Evolutionary conservation across 2,797 vertebrate genomes (phyloP).

Genomic region (Diplodus sargus): DNA sequence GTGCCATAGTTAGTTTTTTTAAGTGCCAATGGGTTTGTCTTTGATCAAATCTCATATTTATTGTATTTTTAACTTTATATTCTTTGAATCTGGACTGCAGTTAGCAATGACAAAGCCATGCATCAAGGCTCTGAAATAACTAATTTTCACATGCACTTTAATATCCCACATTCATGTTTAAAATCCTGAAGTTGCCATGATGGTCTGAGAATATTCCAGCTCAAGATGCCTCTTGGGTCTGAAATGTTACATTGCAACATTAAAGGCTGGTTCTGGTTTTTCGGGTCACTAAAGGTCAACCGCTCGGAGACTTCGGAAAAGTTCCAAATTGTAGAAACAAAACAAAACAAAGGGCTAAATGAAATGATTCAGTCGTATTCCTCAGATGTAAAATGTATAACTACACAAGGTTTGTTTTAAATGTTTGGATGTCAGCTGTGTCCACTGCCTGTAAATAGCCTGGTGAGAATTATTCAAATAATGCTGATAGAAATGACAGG

Average conservation of each 20-base stretch:
- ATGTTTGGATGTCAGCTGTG: constrained; percentile 1
- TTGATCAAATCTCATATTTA: constrained; percentile 51
- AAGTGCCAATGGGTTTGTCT: constrained; percentile 36
- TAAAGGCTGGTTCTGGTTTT: neutral
- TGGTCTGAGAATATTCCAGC: constrained; percentile 11
- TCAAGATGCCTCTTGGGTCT: neutral
- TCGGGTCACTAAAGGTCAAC: constrained; percentile 18
- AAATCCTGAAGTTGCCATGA: constrained; percentile 31
- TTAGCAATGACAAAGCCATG: constrained; percentile 41
- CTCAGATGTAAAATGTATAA: neutral
- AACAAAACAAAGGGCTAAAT: constrained; percentile 6
- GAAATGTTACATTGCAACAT: neutral
- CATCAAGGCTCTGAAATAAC: constrained; percentile 45
- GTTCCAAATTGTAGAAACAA: neutral
- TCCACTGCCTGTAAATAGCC: neutral
- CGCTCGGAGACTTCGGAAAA: neutral
- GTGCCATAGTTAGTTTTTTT: constrained; percentile 32
- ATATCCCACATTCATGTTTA: constrained; percentile 33
- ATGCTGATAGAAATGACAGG: neutral
- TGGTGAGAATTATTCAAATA: neutral
- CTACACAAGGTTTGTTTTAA: neutral
- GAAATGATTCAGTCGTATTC: neutral
- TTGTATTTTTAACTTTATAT: constrained; percentile 32
- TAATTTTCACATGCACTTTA: constrained; percentile 63
- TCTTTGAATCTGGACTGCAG: constrained; percentile 20